A percentile compares a stretch with the other conserved stretches of the same genome.
Conservation (phyloP, 2,888 invertebrate genomes). For the Amphipyra tragopoginis region DNA sequence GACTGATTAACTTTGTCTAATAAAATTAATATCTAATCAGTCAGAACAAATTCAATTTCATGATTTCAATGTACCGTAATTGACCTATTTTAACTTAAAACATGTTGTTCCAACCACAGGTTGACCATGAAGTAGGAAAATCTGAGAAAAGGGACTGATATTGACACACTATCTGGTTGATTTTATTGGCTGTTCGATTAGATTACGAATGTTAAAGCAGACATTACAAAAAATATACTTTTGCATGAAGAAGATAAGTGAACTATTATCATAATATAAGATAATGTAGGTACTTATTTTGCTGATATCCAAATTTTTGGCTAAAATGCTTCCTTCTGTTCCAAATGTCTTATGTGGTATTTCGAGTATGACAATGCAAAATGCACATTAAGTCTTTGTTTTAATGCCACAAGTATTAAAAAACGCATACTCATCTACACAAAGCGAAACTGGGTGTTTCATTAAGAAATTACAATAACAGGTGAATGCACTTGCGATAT, state of each 20-base stretch:
- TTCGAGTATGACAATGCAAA: not conserved
- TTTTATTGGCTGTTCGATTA: slow-evolving; percentile 25
- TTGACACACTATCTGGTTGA: not conserved
- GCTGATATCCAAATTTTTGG: not conserved
- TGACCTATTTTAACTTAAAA: slow-evolving; percentile 18
- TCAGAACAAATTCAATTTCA: not conserved
- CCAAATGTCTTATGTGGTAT: not conserved
- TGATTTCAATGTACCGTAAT: not conserved
- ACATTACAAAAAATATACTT: not conserved
- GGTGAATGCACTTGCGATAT: slow-evolving; percentile 22
- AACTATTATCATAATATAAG: not conserved
- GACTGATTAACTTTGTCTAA: slow-evolving; percentile 6
- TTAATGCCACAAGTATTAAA: slow-evolving; percentile 15
- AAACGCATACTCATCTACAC: slow-evolving; percentile 30
- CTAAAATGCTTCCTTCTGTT: not conserved
- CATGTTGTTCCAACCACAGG: too few species aligned
- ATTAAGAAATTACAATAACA: slow-evolving; percentile 14
- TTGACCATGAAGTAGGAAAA: slow-evolving; percentile 2
- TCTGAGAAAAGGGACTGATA: slow-evolving; percentile 4
- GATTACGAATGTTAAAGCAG: slow-evolving; percentile 15
- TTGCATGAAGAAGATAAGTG: not conserved
- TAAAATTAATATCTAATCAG: slow-evolving; percentile 13
- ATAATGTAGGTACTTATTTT: not conserved
- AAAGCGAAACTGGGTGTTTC: slow-evolving; percentile 10
- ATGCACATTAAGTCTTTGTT: slow-evolving; percentile 17